Evolutionary conservation across 2,797 vertebrate species (phyloP).

Genomic region (Semaprochilodus insignis): DNA sequence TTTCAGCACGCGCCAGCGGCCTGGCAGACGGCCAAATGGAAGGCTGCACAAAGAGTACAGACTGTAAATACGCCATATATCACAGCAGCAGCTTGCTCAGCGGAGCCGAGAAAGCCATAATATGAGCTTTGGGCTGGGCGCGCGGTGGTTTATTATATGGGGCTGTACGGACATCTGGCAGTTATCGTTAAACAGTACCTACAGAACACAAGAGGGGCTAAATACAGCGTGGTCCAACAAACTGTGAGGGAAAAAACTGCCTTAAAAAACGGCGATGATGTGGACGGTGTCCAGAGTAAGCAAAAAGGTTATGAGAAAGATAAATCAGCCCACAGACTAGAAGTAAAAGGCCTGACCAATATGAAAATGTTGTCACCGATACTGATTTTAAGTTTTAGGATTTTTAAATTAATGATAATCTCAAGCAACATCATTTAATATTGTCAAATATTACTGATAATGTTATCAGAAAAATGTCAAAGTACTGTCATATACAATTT

Average conservation of each 20-base stretch:
- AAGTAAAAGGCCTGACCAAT: too few species aligned
- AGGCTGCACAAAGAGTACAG: slow-evolving; percentile 12
- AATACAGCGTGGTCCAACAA: background rate
- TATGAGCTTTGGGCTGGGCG: slow-evolving; percentile 6
- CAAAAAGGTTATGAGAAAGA: slow-evolving; percentile 1
- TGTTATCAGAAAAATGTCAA: too few species aligned
- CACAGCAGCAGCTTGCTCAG: slow-evolving; percentile 38
- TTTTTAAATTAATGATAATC: too few species aligned
- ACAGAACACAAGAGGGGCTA: slow-evolving; percentile 6
- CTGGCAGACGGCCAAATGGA: slow-evolving; percentile 33
- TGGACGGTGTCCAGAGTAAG: slow-evolving; percentile 1
- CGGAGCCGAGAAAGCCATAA: slow-evolving; percentile 15
- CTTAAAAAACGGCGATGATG: background rate
- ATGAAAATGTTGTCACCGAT: too few species aligned
- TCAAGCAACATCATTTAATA: too few species aligned
- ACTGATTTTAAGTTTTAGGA: too few species aligned
- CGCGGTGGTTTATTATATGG: slow-evolving; percentile 30
- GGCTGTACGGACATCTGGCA: slow-evolving; percentile 19
- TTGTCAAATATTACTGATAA: too few species aligned
- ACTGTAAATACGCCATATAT: slow-evolving; percentile 33
- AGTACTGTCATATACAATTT: too few species aligned
- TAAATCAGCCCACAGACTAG: background rate
- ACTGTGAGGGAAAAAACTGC: background rate
- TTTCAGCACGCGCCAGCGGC: background rate
- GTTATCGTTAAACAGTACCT: slow-evolving; percentile 40